phyloP scores from a whole-genome alignment of 1,140 invertebrate species.

The Macrobrachium rosenbergii region DNA sequence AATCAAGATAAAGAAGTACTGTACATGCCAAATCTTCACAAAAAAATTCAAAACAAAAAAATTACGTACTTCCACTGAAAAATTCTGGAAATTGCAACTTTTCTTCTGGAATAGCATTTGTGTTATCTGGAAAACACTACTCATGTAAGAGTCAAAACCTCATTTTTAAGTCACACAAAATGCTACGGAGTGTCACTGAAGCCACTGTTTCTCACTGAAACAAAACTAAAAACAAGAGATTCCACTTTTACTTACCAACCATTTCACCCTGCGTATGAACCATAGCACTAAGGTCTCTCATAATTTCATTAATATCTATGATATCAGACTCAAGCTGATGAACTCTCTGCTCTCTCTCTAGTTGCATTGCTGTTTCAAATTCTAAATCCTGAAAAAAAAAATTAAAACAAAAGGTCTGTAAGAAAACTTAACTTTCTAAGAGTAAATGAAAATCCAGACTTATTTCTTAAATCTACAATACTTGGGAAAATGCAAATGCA shows the following conservation, averaged over 20 bases:
- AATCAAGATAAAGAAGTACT: too few relatives aligned
- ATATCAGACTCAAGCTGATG: slow-evolving; percentile 86
- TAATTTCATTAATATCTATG: slow-evolving; percentile 91
- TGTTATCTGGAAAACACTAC: too few relatives aligned
- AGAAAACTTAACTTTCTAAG: not conserved
- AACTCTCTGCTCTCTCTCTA: slow-evolving; percentile 82
- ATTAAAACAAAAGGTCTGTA: not conserved
- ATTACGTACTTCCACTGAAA: too few relatives aligned
- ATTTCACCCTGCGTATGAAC: slow-evolving; percentile 86
- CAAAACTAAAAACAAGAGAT: not conserved
- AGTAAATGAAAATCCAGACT: not conserved
- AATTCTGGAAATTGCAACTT: too few relatives aligned
- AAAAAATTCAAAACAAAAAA: too few relatives aligned
- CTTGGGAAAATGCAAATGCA: not conserved
- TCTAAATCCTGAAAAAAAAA: slow-evolving; percentile 74
- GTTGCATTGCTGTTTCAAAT: slow-evolving; percentile 82
- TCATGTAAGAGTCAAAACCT: too few relatives aligned
- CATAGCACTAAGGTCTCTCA: slow-evolving; percentile 86
- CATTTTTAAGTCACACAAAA: too few relatives aligned
- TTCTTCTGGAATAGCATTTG: too few relatives aligned
- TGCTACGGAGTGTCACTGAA: not conserved
- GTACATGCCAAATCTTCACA: too few relatives aligned
- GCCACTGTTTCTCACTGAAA: not conserved
- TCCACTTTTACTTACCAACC: slow-evolving; percentile 78
- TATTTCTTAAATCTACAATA: not conserved